Conservation (phyloP, 1,140 invertebrate species). For the Tetraneura akinire region DNA sequence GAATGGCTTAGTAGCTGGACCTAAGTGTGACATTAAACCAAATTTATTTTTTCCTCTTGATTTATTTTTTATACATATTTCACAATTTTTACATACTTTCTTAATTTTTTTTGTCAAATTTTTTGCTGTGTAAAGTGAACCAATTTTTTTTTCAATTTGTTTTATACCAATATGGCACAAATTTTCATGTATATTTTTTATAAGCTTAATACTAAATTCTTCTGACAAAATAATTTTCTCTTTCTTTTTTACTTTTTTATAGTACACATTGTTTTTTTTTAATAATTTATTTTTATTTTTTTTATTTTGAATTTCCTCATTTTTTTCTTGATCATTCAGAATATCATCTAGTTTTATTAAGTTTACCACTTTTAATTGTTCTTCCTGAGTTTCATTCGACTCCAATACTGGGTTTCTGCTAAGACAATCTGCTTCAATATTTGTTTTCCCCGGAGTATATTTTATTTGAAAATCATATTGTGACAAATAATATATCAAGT, state of each 20-base stretch:
- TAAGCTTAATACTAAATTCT: slow-evolving; percentile 53
- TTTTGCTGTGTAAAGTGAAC: slow-evolving; percentile 54
- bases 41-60: slow-evolving; percentile 54
- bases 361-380: slow-evolving; percentile 54
- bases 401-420: slow-evolving; percentile 55
- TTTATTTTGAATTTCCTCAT: slow-evolving; percentile 26
- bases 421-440: slow-evolving; percentile 55
- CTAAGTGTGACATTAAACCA: slow-evolving; percentile 56
- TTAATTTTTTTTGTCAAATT: slow-evolving; percentile 54
- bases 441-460: slow-evolving; percentile 54
- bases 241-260: slow-evolving; percentile 54
- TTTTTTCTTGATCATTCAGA: slow-evolving; percentile 53
- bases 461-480: slow-evolving; percentile 57
- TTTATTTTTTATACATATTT: slow-evolving; percentile 58
- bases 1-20: slow-evolving; percentile 58
- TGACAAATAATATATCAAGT: slow-evolving; percentile 58
- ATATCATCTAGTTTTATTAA: slow-evolving; percentile 52
- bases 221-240: slow-evolving; percentile 53
- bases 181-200: slow-evolving; percentile 54
- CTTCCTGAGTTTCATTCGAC: slow-evolving; percentile 52
- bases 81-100: slow-evolving; percentile 57
- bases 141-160: slow-evolving; percentile 54
- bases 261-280: slow-evolving; percentile 20
- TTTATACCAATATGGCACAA: slow-evolving; percentile 50
- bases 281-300: background rate